These are phyloP conservation scores for Parasteatoda tepidariorum DNA, from an alignment of 1,140 invertebrate genomes.

Conservation along the genomic window DNA sequence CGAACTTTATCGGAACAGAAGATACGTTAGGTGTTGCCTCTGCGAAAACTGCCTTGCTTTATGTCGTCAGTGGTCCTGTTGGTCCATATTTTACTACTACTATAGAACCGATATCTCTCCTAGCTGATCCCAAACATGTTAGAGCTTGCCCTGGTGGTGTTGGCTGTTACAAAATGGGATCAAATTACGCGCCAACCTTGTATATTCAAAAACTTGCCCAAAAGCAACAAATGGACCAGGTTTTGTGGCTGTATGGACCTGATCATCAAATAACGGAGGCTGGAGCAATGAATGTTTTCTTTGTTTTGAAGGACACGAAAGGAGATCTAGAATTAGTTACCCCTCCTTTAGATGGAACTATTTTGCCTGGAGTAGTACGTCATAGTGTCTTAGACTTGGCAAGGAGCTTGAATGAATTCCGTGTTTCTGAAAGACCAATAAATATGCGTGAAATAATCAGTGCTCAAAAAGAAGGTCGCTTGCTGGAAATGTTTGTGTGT, in stretches of 20 bases:
- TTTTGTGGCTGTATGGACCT: conserved; percentile 95
- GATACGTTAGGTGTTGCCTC: conserved; percentile 90
- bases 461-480: conserved; percentile 80
- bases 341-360: conserved; percentile 72
- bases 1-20: conserved; percentile 96
- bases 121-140: conserved; percentile 84
- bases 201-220: conserved; percentile 78
- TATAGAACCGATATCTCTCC: conserved; percentile 79
- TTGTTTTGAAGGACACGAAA: conserved; percentile 90
- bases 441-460: conserved; percentile 88
- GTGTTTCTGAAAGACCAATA: conserved; percentile 83
- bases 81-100: conserved; percentile 87
- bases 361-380: conserved; percentile 93
- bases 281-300: conserved; percentile 99
- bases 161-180: conserved; percentile 94
- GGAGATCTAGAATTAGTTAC: conserved; percentile 77
- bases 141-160: conserved; percentile 96
- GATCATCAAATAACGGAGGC: conserved; percentile 96
- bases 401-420: conserved; percentile 85
- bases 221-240: conserved; percentile 89
- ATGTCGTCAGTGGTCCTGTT: conserved; percentile 91
- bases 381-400: conserved; percentile 86
- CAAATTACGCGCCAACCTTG: conserved; percentile 76
- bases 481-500: conserved; percentile 93
- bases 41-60: conserved; percentile 87